A percentile compares a stretch with the other conserved stretches of the same genome.
phyloP scores from a whole-genome alignment of 2,888 invertebrate genomes.

The Acanthosepion pharaonis region DNA sequence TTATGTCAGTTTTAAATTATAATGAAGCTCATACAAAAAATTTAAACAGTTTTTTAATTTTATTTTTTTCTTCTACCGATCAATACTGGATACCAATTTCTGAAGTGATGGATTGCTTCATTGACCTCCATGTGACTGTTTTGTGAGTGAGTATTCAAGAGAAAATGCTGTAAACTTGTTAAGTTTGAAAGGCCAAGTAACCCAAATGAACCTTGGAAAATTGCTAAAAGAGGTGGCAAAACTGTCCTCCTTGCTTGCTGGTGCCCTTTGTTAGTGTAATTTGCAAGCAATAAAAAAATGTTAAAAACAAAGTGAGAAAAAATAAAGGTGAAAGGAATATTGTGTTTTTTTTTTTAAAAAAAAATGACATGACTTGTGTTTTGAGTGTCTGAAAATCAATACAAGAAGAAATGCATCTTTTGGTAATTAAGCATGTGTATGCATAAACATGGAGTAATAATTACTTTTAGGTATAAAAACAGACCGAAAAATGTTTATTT shows the following conservation, averaged over 20 bases:
- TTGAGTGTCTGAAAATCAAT: not conserved
- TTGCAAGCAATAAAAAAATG: not conserved
- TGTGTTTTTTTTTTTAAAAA: not conserved
- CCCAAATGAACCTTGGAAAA: constrained; percentile 20
- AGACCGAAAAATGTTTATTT: not conserved
- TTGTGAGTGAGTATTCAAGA: not conserved
- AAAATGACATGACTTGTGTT: not conserved
- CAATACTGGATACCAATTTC: not conserved
- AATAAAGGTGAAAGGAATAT: not conserved
- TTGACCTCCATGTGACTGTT: not conserved
- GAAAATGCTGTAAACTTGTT: constrained; percentile 16
- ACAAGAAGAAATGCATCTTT: not conserved
- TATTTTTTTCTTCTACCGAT: not conserved
- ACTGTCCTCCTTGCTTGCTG: not conserved
- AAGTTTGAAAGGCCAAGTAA: not conserved
- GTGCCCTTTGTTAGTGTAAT: not conserved
- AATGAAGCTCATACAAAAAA: not conserved
- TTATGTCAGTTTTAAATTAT: not conserved
- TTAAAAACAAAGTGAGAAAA: not conserved
- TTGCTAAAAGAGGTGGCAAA: constrained; percentile 9
- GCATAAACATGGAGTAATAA: not conserved
- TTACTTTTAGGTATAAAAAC: constrained; percentile 14
- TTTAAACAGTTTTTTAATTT: not conserved
- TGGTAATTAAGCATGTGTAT: not conserved
- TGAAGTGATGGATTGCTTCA: constrained; percentile 22